These are phyloP conservation scores for Pseudomyrmex concolor DNA, from an alignment of 1,140 invertebrate genomes.

Conservation along the genomic window DNA sequence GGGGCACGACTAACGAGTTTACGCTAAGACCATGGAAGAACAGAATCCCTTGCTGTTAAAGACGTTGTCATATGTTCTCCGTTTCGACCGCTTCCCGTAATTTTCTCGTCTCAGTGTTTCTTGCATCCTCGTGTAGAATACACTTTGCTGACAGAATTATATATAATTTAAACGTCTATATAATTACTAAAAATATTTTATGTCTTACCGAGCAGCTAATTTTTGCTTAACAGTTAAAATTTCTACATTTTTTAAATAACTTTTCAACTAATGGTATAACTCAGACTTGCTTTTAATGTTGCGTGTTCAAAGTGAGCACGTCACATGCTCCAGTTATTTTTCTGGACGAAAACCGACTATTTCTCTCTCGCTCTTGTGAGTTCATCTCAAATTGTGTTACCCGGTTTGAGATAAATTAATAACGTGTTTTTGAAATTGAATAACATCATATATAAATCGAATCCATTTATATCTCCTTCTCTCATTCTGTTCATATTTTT, in stretches of 20 bases:
- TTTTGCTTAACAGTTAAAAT: neutral
- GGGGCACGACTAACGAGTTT: constrained; percentile 71
- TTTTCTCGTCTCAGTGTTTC: neutral
- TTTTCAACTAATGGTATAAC: neutral
- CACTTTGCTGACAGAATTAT: neutral
- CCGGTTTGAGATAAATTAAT: constrained; percentile 17
- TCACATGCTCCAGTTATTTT: neutral
- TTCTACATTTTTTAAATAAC: constrained; percentile 7
- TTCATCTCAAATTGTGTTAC: neutral
- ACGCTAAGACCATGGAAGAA: constrained; percentile 56
- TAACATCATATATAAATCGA: too few species aligned
- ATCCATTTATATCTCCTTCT: neutral
- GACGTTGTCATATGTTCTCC: constrained; percentile 15
- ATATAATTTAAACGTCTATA: neutral
- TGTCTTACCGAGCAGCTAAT: neutral
- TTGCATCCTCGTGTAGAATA: neutral
- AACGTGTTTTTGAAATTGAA: constrained; percentile 1
- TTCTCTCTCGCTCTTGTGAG: neutral
- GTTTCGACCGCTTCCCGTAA: neutral
- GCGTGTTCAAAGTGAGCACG: neutral
- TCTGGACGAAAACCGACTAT: neutral
- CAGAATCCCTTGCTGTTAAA: constrained; percentile 48
- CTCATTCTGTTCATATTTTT: neutral
- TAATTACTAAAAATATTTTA: neutral
- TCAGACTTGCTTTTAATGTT: neutral